Base-by-base conservation (phyloP, 2,797 vertebrate species). In the Scomberomorus guttatus region DNA sequence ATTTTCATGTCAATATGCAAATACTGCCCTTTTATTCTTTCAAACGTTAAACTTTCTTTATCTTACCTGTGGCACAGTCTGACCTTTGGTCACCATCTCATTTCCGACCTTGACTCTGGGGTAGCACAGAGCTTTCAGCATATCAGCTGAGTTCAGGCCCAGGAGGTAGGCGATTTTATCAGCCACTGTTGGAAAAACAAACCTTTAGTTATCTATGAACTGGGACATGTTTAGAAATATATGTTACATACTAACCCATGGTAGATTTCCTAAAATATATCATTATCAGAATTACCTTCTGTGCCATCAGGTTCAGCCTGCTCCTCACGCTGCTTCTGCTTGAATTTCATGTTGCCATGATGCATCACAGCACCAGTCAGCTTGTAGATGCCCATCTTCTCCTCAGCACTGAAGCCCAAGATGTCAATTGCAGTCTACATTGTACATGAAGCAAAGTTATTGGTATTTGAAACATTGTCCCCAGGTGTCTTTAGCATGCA, bases 71-170 rank as follows among this genome's bases (percentile, higher is more conserved):
- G 96, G 94, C 6, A 95, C 95, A 0, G 96, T 97, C 79, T 97
- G 96, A 56, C 96, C 96, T 88, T 96, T 97, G 88, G 96, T 91
- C 25, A 96, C 96, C 0, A 93, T 95, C 46, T 97, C 95, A 54
- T 96, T 96, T 34, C 96, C 95, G 13, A 97, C 96, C 88, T 96
- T 97, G 65, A 97, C 96, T 80, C 96, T 91, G 13, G 96, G 96
- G 75, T 92, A 96, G 81, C 96, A 97, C 27, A 97, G 51, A 80
- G 91, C 92, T 86, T 97, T 97, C 74, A 97, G 87, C 89, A 97
- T 90, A 75, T 97, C 96, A 0, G 96, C 94, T 2, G 96, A 97
- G 90, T 97, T 97, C 81, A 97, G 89, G 55, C 97, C 96, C 93
- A 96, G 76, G 66, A 97, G 93, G 89, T 96, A 97, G 0, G 95